Evolutionary conservation across 2,113 vertebrate genomes (phyloP).

Genomic region (Pygoscelis antarcticus): DNA sequence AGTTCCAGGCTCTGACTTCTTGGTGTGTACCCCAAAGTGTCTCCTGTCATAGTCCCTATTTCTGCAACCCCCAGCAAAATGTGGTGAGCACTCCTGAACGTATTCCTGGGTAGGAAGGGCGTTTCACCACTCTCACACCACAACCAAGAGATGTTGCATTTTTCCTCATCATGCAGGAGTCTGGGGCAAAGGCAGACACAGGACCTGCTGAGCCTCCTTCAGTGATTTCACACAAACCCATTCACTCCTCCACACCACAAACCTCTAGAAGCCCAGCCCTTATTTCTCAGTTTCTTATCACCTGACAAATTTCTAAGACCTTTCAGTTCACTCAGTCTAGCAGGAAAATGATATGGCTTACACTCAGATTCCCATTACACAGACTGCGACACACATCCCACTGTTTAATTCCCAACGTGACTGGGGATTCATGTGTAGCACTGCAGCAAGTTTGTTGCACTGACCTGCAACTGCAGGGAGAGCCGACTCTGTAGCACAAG

Average conservation of each 20-base stretch:
- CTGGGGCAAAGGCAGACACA: background rate
- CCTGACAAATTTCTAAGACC: background rate
- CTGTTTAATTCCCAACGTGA: background rate
- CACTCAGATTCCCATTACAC: background rate
- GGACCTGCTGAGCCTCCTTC: background rate
- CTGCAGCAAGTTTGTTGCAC: background rate
- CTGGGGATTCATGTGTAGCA: background rate
- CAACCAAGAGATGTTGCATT: background rate
- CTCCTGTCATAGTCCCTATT: background rate
- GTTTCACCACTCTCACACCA: background rate
- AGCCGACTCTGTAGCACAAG: background rate
- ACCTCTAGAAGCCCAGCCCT: background rate
- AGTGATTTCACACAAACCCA: background rate
- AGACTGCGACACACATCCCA: background rate
- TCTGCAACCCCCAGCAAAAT: background rate
- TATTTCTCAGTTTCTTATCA: background rate
- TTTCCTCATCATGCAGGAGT: background rate
- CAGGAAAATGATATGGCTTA: background rate
- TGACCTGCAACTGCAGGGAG: background rate
- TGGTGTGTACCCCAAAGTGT: background rate
- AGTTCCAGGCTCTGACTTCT: background rate
- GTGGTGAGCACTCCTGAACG: background rate
- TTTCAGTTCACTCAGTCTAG: background rate
- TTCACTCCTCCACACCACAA: fast-evolving
- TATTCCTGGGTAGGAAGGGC: background rate